Evolutionary conservation across 2,888 invertebrate genomes (phyloP), one percentile per base, ranked within the genome.

Genomic region (Apamea sordens): DNA sequence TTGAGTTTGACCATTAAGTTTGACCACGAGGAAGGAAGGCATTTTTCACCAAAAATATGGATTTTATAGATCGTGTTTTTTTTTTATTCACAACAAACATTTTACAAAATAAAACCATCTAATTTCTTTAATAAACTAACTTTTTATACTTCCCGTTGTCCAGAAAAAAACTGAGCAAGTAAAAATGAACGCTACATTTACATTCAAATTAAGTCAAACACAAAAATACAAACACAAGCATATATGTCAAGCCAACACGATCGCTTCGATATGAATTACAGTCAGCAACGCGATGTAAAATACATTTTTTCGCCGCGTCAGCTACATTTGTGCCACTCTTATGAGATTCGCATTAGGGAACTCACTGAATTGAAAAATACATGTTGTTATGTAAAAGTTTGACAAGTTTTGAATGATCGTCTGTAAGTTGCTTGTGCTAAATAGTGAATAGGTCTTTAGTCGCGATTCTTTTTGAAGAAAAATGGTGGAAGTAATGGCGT

Each of bases 321-420:
- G 73, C 71, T 36, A 84, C 90, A 89, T 88, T 88, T 77, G 90
- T 76, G 87, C 80, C 72, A 56, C 72, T 73, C 82, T 72, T 89
- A 89, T 89, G 82, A 84, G 79, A 89, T 80, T 90, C 88, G 73
- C 89, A 87, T 89, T 90, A 89, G 83, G 82, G 70, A 72, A 47
- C 71, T 68, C 76, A 73, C 63, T 65, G 85, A 76, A 87, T 83
- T 78, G 85, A 73, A 83, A 85, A 86, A 86, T 87, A 82, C 77
- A 74, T 83, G 79, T 86, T 84, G 80, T 68, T 82, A 65, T 81
- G 53, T 61, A 56, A 69, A 88, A 89, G 56, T 89, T 88, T 81
- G 89, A 83, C 73, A 47, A 79, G 67, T 76, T 68, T 74, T 68
- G 80, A 80, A 76, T 81, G 68, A 87, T 88, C 77, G 79, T 87